Evolutionary conservation across 2,888 invertebrate genomes (phyloP).

Genomic region (Dicyrtoma fusca): DNA sequence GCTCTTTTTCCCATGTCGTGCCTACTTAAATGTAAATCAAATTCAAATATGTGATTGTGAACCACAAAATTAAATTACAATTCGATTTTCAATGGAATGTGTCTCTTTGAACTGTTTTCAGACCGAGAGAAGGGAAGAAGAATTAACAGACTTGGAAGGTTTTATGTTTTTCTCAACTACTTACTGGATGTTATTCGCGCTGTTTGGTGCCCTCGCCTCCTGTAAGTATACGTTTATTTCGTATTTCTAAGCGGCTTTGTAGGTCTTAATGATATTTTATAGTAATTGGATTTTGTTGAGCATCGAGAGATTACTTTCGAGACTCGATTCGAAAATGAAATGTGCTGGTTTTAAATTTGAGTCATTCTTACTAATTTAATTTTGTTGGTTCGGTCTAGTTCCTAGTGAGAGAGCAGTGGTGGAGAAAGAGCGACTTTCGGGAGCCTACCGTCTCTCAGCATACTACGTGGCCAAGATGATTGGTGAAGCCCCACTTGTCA

Average conservation of each 20-base stretch:
- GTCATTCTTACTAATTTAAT: background rate
- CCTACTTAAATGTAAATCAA: no score
- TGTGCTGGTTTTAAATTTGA: background rate
- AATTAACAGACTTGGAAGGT: slow-evolving; percentile 76
- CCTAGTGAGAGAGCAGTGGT: slow-evolving; percentile 78
- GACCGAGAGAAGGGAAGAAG: slow-evolving; percentile 73
- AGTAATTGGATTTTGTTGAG: no score
- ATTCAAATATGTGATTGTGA: no score
- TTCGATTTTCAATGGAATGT: no score
- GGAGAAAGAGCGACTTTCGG: slow-evolving; percentile 76
- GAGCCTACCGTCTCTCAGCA: slow-evolving; percentile 76
- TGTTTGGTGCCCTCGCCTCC: slow-evolving; percentile 76
- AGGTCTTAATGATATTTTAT: no score
- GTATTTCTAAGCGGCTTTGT: no score
- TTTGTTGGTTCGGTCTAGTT: slow-evolving; percentile 64
- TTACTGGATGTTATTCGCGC: slow-evolving; percentile 80
- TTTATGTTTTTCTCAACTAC: slow-evolving; percentile 84
- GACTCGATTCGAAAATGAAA: background rate
- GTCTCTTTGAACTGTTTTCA: slow-evolving; percentile 59
- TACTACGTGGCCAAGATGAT: slow-evolving; percentile 81
- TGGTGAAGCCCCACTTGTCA: slow-evolving; percentile 74
- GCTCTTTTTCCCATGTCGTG: no score
- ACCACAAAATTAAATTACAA: no score
- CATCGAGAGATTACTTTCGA: no score
- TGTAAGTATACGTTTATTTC: slow-evolving; percentile 67